Conservation (phyloP, 2,797 vertebrate species). For the Leptatherina wallacei region DNA sequence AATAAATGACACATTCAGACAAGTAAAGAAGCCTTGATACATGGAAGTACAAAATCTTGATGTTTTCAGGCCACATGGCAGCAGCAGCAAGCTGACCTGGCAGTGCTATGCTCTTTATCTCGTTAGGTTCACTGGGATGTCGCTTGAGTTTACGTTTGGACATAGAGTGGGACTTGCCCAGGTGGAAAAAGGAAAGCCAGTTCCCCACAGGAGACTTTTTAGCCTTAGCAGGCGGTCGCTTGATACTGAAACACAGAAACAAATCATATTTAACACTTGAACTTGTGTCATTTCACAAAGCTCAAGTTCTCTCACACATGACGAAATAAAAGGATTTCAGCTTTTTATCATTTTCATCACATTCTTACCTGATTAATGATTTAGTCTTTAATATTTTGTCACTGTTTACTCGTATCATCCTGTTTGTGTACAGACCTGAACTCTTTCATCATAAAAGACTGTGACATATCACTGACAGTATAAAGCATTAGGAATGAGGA, state of each 20-base stretch:
- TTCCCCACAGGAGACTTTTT: conserved; percentile 97
- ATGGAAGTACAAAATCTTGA: neutral
- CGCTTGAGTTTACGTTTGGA: conserved; percentile 94
- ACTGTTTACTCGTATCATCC: neutral
- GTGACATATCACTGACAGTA: neutral
- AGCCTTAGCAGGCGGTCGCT: conserved; percentile 89
- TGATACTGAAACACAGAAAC: conserved; percentile 74
- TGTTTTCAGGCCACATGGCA: conserved; percentile 6
- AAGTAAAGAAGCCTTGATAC: conserved; percentile 3
- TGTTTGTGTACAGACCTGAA: neutral
- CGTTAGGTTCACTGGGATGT: conserved; percentile 94
- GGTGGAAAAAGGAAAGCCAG: conserved; percentile 97
- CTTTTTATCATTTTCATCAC: neutral
- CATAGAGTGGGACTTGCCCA: conserved; percentile 91
- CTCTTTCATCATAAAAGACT: neutral
- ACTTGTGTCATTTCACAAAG: neutral
- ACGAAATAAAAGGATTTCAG: no score
- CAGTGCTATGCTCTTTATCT: conserved; percentile 93
- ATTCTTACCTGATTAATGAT: neutral
- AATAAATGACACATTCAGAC: neutral
- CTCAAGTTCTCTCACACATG: neutral
- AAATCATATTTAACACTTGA: conserved; percentile 24
- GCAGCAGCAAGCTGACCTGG: conserved; percentile 83
- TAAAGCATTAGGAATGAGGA: neutral
- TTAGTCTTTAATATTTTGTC: neutral